A percentile compares a stretch with the other conserved stretches of the same genome.
These are phyloP conservation scores for Melipona beecheii DNA, from an alignment of 2,888 invertebrate genomes.

Conservation along the genomic window DNA sequence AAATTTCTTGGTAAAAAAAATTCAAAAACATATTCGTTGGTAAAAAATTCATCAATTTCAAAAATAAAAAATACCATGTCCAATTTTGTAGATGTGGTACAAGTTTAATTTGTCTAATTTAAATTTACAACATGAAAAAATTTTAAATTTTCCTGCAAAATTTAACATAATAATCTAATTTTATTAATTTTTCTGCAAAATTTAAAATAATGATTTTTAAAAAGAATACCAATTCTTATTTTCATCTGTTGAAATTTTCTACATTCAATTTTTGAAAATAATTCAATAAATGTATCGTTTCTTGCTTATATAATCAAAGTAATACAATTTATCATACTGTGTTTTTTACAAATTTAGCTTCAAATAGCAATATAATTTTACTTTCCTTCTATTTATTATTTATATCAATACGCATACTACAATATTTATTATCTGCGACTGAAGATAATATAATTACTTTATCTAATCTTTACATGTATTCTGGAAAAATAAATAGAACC, in stretches of 20 bases:
- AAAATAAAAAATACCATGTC: not conserved
- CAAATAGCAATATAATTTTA: not conserved
- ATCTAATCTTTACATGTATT: conserved; percentile 47
- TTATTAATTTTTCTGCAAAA: not conserved
- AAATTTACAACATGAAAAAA: not conserved
- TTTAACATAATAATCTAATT: not conserved
- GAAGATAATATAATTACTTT: conserved; percentile 55
- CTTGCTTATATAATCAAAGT: not conserved
- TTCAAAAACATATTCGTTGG: too few relatives aligned
- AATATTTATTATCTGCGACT: conserved; percentile 19
- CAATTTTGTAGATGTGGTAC: not conserved
- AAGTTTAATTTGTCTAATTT: not conserved
- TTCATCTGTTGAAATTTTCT: not conserved
- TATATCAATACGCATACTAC: not conserved
- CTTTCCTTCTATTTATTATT: conserved; percentile 16
- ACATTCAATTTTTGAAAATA: not conserved
- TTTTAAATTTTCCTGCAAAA: not conserved
- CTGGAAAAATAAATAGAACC: not conserved
- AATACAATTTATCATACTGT: conserved; percentile 5
- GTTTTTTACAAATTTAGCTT: not conserved
- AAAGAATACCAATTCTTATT: not conserved
- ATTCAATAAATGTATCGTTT: conserved; percentile 25
- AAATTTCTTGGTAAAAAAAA: too few relatives aligned
- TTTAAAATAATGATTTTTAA: too few relatives aligned
- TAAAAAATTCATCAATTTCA: not conserved